Evolutionary conservation across 2,888 invertebrate genomes (phyloP), one percentile per base, ranked within the genome.

Genomic region (Poecilus cupreus): DNA sequence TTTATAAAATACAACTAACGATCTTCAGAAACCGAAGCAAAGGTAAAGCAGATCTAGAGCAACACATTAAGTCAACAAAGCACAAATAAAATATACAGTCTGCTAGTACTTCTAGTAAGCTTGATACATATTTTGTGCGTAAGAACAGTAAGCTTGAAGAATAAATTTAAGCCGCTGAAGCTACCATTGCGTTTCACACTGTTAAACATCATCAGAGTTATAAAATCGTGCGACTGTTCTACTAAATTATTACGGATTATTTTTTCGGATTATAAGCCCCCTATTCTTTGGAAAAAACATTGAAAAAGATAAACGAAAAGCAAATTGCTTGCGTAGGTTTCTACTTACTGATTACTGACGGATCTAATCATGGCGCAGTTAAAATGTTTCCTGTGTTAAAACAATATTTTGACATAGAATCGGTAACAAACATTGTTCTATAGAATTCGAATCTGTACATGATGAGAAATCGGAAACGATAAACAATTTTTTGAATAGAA

Each of bases 191-290:
- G 3, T 84, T 82, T 76, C 82, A 84, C 26, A 83, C 83, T 18
- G 81, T 84, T 0, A 83, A 83, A 49, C 83, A 84, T 70, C 82
- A 83, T 39, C 57, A 82, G n/a, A 77, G 75, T 24, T 84, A 78
- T 78, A 82, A 68, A n/a, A 64, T 83, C 82, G 0, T 82, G 80
- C 57, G 83, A 84, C 60, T 83, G 82, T 68, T 81, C 81, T 46
- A 24, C 81, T 13, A 39, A 13, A 16, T 72, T 83, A 22, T 22
- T 70, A n/a, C 54, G 77, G 74, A 16, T 46, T 18, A 16, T 82
- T 10, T 83, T 78, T 70, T 18, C 79, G n/a, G 83, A 83, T 80
- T 83, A 11, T 22, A 82, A 16, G 26, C 80, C 26, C 82, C 68
- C 22, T 60, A 80, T 51, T 49, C 37, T 37, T 18, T 82, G 4